Conservation (phyloP, 2,797 vertebrate species). For the Ceryle rudis region DNA sequence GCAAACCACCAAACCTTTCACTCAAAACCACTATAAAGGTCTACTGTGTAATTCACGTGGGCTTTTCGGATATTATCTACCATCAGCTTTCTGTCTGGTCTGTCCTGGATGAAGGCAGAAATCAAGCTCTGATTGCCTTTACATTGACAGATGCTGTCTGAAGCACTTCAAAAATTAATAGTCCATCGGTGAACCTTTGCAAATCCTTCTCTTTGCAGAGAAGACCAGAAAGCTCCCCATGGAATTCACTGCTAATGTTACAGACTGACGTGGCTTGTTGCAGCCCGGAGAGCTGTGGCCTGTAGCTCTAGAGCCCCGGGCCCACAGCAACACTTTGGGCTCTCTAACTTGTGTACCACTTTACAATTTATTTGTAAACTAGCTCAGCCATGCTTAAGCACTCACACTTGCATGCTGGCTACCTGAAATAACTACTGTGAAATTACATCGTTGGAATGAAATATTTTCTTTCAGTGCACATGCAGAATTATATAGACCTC, state of each 20-base stretch:
- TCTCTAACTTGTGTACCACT: background rate
- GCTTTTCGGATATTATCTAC: background rate
- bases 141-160: background rate
- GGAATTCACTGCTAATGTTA: background rate
- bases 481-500: background rate
- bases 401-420: background rate
- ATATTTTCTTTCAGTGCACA: background rate
- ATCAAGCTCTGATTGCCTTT: background rate
- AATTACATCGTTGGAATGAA: background rate
- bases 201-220: background rate
- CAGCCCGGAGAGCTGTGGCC: background rate
- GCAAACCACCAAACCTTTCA: background rate
- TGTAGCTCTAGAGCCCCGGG: background rate
- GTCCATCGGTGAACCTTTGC: background rate
- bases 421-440: conserved; percentile 25
- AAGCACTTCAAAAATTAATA: background rate
- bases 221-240: background rate
- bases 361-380: background rate
- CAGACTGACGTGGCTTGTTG: background rate
- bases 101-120: background rate
- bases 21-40: background rate
- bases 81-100: background rate
- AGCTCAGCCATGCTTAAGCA: background rate
- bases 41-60: background rate
- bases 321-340: background rate